phyloP scores from a whole-genome alignment of 1,140 invertebrate genomes.

The Trichoplusia ni region DNA sequence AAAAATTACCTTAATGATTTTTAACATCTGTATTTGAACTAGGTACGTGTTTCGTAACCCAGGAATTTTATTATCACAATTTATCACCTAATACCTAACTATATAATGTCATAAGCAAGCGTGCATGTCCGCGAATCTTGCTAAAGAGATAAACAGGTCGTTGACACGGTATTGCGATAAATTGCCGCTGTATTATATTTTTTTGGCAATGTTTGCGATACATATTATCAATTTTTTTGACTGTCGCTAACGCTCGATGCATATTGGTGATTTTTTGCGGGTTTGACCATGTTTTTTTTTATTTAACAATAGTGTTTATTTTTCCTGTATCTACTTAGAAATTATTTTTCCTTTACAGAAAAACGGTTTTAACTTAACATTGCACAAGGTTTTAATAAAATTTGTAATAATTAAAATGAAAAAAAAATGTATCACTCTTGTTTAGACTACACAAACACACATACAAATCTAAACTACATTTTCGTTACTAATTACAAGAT shows the following conservation, averaged over 20 bases:
- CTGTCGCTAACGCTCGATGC: conserved; percentile 11
- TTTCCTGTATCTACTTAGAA: too few relatives aligned
- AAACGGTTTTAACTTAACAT: too few relatives aligned
- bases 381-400: too few relatives aligned
- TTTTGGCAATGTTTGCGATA: conserved; percentile 45
- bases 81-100: conserved; percentile 39
- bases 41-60: conserved; percentile 8
- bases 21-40: not conserved
- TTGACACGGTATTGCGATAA: conserved; percentile 58
- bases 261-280: conserved; percentile 9
- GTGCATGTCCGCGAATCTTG: conserved; percentile 55
- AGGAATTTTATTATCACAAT: conserved; percentile 45
- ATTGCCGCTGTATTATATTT: conserved; percentile 28
- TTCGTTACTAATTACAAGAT: too few relatives aligned
- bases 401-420: too few relatives aligned
- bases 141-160: conserved; percentile 66
- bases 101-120: conserved; percentile 32
- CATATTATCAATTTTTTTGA: conserved; percentile 25
- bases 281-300: conserved; percentile 3
- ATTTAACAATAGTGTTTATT: not conserved
- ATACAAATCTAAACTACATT: too few relatives aligned
- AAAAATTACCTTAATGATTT: not conserved
- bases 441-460: too few relatives aligned
- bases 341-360: too few relatives aligned
- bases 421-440: too few relatives aligned